Percentiles rank a stretch among this genome's conserved stretches.
These are phyloP conservation scores for Machaerirhynchus nigripectus DNA, from an alignment of 2,113 vertebrate species.

Conservation along the genomic window DNA sequence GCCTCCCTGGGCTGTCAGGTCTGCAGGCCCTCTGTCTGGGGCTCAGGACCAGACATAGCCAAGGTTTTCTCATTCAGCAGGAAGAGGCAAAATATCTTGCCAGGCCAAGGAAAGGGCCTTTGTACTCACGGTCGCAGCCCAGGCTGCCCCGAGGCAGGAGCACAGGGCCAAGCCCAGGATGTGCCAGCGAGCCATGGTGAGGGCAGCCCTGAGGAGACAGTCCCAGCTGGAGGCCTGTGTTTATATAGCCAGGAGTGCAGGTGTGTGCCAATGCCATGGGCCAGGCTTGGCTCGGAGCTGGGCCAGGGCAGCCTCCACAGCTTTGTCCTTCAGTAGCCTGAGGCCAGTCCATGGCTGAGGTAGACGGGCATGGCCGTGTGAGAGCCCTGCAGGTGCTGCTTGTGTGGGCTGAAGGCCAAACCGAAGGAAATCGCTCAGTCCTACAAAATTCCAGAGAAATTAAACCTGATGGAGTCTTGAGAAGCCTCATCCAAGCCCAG, in stretches of 20 bases:
- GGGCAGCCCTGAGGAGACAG: background rate
- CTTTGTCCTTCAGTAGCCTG: background rate
- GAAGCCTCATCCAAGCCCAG: background rate
- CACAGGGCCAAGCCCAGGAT: slow-evolving; percentile 57
- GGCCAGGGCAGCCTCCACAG: background rate
- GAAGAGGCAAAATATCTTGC: too few species aligned
- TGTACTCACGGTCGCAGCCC: slow-evolving; percentile 67
- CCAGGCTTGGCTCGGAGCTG: background rate
- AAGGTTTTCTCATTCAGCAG: too few species aligned
- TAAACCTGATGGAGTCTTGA: background rate
- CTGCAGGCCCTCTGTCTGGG: too few species aligned
- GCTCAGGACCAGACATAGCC: too few species aligned
- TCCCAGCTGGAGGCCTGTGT: background rate
- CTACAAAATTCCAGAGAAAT: background rate
- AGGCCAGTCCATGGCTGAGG: background rate
- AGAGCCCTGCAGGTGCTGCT: slow-evolving; percentile 9
- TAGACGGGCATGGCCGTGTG: background rate
- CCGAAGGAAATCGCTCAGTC: background rate
- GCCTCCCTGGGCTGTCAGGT: too few species aligned
- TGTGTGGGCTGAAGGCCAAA: background rate
- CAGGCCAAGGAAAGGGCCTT: too few species aligned
- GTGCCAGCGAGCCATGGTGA: slow-evolving; percentile 71
- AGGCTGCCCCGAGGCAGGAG: slow-evolving; percentile 64
- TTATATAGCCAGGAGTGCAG: background rate
- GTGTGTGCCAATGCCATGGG: background rate